phyloP scores from a whole-genome alignment of 1,140 invertebrate genomes.

The Caligus rogercresseyi region DNA sequence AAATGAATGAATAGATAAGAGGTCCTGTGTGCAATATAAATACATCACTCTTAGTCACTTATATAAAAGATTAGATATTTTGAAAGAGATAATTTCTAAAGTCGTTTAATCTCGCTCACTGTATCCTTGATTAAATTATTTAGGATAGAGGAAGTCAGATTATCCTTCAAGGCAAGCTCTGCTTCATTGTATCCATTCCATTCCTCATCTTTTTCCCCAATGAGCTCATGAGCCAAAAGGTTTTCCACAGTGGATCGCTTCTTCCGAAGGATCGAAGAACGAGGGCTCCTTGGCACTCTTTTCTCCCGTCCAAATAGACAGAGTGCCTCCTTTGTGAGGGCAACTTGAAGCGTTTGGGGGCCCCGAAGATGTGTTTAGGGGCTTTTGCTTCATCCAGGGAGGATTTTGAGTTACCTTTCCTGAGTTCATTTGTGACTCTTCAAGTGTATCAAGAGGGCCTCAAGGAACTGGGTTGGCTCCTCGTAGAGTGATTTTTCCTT shows the following conservation, averaged over 20 bases:
- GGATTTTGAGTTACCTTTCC: neutral
- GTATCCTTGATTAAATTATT: neutral
- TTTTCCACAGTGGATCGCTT: neutral
- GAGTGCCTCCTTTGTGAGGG: neutral
- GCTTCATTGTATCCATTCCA: neutral
- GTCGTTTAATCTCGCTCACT: neutral
- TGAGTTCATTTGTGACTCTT: neutral
- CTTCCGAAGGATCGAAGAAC: neutral
- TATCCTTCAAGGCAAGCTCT: neutral
- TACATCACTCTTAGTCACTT: too few species aligned
- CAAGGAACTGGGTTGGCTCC: neutral
- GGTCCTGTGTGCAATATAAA: too few species aligned
- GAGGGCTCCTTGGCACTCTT: neutral
- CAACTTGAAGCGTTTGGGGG: too few species aligned
- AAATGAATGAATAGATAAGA: too few species aligned
- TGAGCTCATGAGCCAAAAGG: neutral
- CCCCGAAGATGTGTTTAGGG: too few species aligned
- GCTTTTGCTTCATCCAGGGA: neutral
- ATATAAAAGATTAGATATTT: too few species aligned
- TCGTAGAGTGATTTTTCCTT: neutral
- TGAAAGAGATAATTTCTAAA: neutral
- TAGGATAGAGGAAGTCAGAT: neutral
- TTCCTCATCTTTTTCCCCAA: neutral
- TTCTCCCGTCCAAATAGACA: neutral
- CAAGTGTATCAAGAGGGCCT: neutral